Base-by-base conservation (phyloP, 1,140 invertebrate species). In the Macrostomum lignano region DNA sequence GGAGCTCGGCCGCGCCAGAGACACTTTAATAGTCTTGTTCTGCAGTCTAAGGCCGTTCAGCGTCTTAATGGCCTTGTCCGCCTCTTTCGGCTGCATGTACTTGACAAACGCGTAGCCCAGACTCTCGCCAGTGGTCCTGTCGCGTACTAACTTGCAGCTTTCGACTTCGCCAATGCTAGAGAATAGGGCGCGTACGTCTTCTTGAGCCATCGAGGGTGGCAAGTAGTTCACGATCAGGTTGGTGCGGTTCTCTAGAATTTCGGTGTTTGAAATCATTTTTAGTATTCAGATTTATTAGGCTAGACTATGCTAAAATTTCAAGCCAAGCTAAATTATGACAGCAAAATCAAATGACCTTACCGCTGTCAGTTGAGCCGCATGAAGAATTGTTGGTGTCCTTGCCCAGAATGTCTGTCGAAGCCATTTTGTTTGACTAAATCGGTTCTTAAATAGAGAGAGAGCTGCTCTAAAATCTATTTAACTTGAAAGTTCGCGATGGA, bases 41-140 rank as follows among this genome's bases (percentile, higher is more conserved):
- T 35, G 13, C 40, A 91, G 65, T 44, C 79, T 66, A 36, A 88
- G 68, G 41, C 81, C 81, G 60, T 91, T 91, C 39, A 91, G 65
- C 17, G 78, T 81, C 54, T 74, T 75, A 50, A 88, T 84, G 34
- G 82, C 82, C 59, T 84, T 81, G 58, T 82, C 75, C 26, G 82
- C 82, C 61, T 88, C 81, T 63, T 86, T 79, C 31, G 74, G 67
- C 44, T 75, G 68, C 47, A 81, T 73, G 58, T 86, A 91, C 64
- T 91, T 91, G 41, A 91, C 82, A 56, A 91, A 91, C 42, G 79
- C 81, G 58, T 88, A 91, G 43, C 82, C 81, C 44, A 91, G 66
- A 61, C 77, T 84, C 59, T 96, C 86, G 48, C 84, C 86, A 84
- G 64, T 43, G 65, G 15, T 37, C 20, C 45, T 47, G 36, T 58